These are phyloP conservation scores for Drosophila prosaltans DNA, from an alignment of 1,140 invertebrate genomes.

Conservation along the genomic window DNA sequence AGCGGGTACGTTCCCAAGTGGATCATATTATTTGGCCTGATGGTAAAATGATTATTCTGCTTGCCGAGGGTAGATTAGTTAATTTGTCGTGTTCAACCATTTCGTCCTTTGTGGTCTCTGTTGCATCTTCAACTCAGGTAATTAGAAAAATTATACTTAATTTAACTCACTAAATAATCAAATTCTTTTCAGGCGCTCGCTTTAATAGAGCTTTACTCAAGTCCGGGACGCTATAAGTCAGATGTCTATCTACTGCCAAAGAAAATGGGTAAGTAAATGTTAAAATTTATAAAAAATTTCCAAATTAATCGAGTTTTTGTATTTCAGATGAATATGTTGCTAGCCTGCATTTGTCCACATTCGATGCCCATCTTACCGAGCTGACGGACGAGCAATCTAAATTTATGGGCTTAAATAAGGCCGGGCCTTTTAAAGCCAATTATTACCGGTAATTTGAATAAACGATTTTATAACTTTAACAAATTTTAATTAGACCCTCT, in stretches of 20 bases:
- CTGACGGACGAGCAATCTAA: conserved; percentile 98
- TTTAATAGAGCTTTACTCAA: conserved; percentile 97
- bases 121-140: conserved; percentile 94
- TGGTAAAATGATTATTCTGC: conserved; percentile 94
- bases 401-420: conserved; percentile 98
- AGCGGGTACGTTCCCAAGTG: conserved; percentile 97
- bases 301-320: not conserved
- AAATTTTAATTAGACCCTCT: not conserved
- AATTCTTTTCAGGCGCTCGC: conserved; percentile 88
- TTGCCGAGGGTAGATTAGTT: conserved; percentile 97
- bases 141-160: not conserved
- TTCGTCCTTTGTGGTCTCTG: conserved; percentile 98
- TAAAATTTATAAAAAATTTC: too few relatives aligned
- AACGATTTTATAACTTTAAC: too few relatives aligned
- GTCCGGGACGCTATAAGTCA: conserved; percentile 95
- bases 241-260: conserved; percentile 99
- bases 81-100: conserved; percentile 98
- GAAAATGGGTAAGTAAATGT: conserved; percentile 92
- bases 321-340: conserved; percentile 72
- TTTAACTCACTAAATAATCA: not conserved
- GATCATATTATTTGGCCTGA: conserved; percentile 98
- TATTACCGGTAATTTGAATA: conserved; percentile 91
- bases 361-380: conserved; percentile 98
- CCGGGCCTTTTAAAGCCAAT: conserved; percentile 98
- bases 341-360: conserved; percentile 94